Evolutionary conservation across 2,113 vertebrate species (phyloP), one percentile per base, ranked within the genome.

Genomic region (Rhea pennata): DNA sequence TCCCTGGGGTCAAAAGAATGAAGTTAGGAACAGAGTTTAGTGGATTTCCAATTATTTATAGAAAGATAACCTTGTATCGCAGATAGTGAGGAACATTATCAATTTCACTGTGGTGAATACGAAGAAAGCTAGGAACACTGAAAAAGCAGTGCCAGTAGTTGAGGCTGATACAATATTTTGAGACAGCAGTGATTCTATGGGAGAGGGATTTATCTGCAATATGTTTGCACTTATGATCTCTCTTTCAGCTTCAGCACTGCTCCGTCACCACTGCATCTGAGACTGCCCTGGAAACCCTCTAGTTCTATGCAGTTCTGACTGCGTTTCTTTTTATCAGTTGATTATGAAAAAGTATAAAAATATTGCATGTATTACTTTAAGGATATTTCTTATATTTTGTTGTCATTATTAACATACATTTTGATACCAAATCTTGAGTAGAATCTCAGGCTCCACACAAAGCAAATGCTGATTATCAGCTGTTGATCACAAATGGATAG

Each of bases 191-290:
- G 65, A 70, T 54, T 84, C 76, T 86, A 20, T 66, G 64, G 61
- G 15, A 94, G 64, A 62, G 9, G 29, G 61, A 73, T 84, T 88
- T 90, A 31, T 69, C 66, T 82, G 44, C 67, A 26, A 40, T 15
- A 7, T 54, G 11, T 46, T 91, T 95, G 71, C 39, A 15, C 19
- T 61, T 46, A 39, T 42, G 40, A 65, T 33, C 44, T 77, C 56
- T 67, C 29, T 51, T 70, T 84, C 72, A 85, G 0, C 39, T 59
- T 71, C 51, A 17, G 42, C 0, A 0, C 16, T 29, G 27, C 61
- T 80, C 42, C 82, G 44, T 40, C 46, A 39, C 42, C 12, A 11
- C 62, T 73, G 8, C 27, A 26, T 85, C 39, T 2, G 0, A 33
- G 15, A 33, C 12, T 29, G 70, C 72, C 48, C 69, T 86, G 51